These are phyloP conservation scores for Apolygus lucorum DNA, from an alignment of 1,140 invertebrate genomes.

Conservation along the genomic window DNA sequence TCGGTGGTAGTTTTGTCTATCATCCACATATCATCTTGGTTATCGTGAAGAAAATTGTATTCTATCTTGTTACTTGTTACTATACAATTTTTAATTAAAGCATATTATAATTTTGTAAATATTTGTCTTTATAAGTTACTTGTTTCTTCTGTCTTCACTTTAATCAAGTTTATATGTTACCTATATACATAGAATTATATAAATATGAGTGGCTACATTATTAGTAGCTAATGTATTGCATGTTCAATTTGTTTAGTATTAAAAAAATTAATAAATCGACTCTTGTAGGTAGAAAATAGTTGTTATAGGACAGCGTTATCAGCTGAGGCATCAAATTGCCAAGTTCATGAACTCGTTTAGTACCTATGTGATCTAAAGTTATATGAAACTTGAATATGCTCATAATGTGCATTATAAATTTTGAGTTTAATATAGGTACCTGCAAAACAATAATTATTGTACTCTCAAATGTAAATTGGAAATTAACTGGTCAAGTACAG, in stretches of 20 bases:
- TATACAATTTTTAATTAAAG: slow-evolving; percentile 17
- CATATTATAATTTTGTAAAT: slow-evolving; percentile 17
- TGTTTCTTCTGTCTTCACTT: slow-evolving; percentile 23
- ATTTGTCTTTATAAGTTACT: slow-evolving; percentile 9
- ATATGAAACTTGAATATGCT: slow-evolving; percentile 14
- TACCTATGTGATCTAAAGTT: slow-evolving; percentile 13
- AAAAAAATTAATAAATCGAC: background rate
- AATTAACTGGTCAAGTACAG: background rate
- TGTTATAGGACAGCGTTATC: background rate
- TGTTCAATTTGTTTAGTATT: slow-evolving; percentile 10
- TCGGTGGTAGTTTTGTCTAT: slow-evolving; percentile 17
- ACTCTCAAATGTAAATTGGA: background rate
- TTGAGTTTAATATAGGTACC: background rate
- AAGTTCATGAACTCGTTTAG: slow-evolving; percentile 8
- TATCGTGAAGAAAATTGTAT: slow-evolving; percentile 24
- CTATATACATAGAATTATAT: slow-evolving; percentile 13
- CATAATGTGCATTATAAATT: slow-evolving; percentile 6
- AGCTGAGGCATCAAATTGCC: background rate
- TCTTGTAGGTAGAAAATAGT: slow-evolving; percentile 7
- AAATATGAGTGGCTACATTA: background rate
- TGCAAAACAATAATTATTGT: background rate
- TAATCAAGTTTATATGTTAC: slow-evolving; percentile 27
- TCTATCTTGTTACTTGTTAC: slow-evolving; percentile 6
- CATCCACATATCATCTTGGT: slow-evolving; percentile 25
- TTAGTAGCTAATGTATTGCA: slow-evolving; percentile 5